Evolutionary conservation across 2,888 invertebrate species (phyloP).

Genomic region (Zootermopsis nevadensis): DNA sequence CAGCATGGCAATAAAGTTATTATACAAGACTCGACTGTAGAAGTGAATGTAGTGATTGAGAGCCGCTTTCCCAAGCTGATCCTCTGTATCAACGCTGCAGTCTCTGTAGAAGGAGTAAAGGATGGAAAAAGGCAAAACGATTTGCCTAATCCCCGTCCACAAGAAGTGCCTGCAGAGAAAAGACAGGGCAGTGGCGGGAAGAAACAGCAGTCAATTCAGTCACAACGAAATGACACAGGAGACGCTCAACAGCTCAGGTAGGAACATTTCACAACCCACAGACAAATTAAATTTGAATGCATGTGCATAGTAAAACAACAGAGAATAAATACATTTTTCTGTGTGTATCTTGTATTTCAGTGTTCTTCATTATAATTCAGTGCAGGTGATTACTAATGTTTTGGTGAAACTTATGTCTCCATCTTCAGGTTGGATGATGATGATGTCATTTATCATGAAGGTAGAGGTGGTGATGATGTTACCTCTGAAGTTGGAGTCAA

Average conservation of each 20-base stretch:
- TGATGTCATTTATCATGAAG: too few relatives aligned
- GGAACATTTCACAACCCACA: too few relatives aligned
- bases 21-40: slow-evolving; percentile 70
- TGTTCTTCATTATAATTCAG: too few relatives aligned
- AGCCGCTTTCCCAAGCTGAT: slow-evolving; percentile 75
- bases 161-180: slow-evolving; percentile 26
- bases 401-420: too few relatives aligned
- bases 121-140: slow-evolving; percentile 62
- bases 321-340: too few relatives aligned
- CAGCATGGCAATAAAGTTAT: slow-evolving; percentile 66
- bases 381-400: too few relatives aligned
- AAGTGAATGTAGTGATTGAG: slow-evolving; percentile 68
- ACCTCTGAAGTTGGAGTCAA: too few relatives aligned
- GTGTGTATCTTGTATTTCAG: too few relatives aligned
- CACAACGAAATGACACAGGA: neutral
- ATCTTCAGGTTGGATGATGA: too few relatives aligned
- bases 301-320: too few relatives aligned
- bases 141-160: slow-evolving; percentile 6
- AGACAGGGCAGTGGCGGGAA: slow-evolving; percentile 8
- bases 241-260: slow-evolving; percentile 1
- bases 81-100: slow-evolving; percentile 70
- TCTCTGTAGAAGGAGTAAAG: slow-evolving; percentile 72
- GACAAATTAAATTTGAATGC: too few relatives aligned
- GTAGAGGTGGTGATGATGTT: too few relatives aligned
- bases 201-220: slow-evolving; percentile 4